These are phyloP conservation scores for Drosophila planitibia DNA, from an alignment of 2,888 invertebrate species.

Conservation along the genomic window DNA sequence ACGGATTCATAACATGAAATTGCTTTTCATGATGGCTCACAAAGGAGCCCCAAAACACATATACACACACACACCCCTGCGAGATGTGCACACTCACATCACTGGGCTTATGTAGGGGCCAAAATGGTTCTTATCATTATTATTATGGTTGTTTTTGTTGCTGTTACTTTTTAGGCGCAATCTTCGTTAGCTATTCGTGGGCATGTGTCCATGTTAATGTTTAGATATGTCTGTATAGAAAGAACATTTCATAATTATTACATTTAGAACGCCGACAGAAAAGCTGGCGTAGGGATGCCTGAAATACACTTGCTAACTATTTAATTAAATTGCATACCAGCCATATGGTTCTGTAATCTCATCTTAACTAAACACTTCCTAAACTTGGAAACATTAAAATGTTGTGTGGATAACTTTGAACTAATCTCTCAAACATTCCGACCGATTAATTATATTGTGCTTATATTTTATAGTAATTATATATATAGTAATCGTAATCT, in stretches of 20 bases:
- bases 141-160: constrained; percentile 26
- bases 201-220: constrained; percentile 52
- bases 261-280: constrained; percentile 22
- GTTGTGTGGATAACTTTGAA: not conserved
- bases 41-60: constrained; percentile 41
- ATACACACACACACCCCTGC: constrained; percentile 29
- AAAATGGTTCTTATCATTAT: constrained; percentile 33
- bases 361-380: not conserved
- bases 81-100: constrained; percentile 27
- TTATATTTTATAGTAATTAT: not conserved
- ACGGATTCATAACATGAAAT: constrained; percentile 79
- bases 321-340: not conserved
- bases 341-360: not conserved
- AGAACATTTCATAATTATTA: constrained; percentile 68
- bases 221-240: constrained; percentile 52
- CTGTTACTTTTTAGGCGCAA: constrained; percentile 31
- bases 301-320: constrained; percentile 2
- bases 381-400: not conserved
- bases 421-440: not conserved
- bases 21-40: constrained; percentile 73
- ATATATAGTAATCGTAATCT: not conserved
- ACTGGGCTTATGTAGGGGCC: constrained; percentile 27
- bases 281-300: not conserved
- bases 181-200: constrained; percentile 20
- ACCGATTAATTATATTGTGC: not conserved